These are phyloP conservation scores for Anarhynchus alexandrinus DNA, from an alignment of 2,113 vertebrate species.

Conservation along the genomic window DNA sequence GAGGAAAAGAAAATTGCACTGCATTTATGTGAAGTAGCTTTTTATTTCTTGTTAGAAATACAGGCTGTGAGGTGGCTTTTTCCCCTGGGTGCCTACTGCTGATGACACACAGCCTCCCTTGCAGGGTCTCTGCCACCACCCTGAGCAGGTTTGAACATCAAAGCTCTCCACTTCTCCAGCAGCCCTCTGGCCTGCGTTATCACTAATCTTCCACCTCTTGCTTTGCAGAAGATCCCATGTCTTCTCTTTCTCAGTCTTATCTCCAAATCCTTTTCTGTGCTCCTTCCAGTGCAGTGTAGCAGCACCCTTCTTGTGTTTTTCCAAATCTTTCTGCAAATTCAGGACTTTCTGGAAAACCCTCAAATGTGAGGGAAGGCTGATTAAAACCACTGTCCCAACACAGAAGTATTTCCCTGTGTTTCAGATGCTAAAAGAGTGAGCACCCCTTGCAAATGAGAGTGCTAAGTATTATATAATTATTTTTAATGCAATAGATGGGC, in stretches of 20 bases:
- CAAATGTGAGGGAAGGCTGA: not conserved
- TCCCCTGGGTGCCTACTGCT: conserved; percentile 5
- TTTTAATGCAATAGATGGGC: not conserved
- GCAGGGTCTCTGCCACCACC: conserved; percentile 1
- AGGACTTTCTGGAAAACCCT: not conserved
- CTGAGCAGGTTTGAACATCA: not conserved
- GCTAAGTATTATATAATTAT: not conserved
- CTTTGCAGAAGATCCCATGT: not conserved
- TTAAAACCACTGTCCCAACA: not conserved
- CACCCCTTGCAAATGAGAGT: not conserved
- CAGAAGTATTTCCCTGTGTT: not conserved
- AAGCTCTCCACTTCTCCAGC: not conserved
- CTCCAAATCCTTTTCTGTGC: not conserved
- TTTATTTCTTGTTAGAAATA: conserved; percentile 39
- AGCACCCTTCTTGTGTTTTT: not conserved
- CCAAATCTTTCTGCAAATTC: not conserved
- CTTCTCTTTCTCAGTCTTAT: not conserved
- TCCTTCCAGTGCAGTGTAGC: not conserved
- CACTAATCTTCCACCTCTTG: not conserved
- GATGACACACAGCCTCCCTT: conserved; percentile 32
- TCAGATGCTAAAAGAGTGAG: not conserved
- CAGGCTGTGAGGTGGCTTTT: conserved; percentile 26
- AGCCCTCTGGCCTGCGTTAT: not conserved
- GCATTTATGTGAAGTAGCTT: conserved; percentile 26
- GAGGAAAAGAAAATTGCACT: conserved; percentile 14